Evolutionary conservation across 2,888 invertebrate genomes (phyloP), one percentile per base, ranked within the genome.

Genomic region (Drosophila mettleri): DNA sequence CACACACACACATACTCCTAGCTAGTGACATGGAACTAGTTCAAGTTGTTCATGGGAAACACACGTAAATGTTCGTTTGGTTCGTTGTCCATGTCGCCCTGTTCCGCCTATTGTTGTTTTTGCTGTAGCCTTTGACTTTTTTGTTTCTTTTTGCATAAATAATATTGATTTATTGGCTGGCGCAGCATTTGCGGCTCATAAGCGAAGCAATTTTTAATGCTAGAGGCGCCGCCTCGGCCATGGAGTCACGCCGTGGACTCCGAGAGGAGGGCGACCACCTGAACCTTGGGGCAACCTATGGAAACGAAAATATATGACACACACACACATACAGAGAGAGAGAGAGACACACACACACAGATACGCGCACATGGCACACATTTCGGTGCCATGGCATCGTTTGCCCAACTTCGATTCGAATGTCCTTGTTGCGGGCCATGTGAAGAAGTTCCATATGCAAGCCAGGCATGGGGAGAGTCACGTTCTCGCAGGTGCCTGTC

Each of bases 111-210:
- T 76, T 61, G 31, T 39, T 63, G 43, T 58, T 45, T 18, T 54
- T 53, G 20, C 3, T 49, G 33, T 49, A 22, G n/a, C 16, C 49
- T n/a, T 16, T 49, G 49, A 12, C 48, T 16, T 18, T 41, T 39
- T 45, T 67, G 34, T 38, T 41, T 12, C 41, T 39, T 52, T 65
- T 86, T 84, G 87, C 89, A 86, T 86, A 85, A 88, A 86, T 82
- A 88, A 82, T 87, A 87, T 87, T 89, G 87, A 87, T 87, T 87
- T 87, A 87, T 85, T 84, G 86, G 73, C 51, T 80, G 78, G 87
- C 85, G 76, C 81, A 82, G 68, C 77, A 83, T 88, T 82, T 87
- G 84, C 69, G 86, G 81, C 80, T 76, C 76, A 88, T 76, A 82
- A 84, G 74, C 79, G 78, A 69, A 69, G 64, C 80, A 51, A 88